These are phyloP conservation scores for Ptilodon capucinus DNA, from an alignment of 2,888 invertebrate species.

Conservation along the genomic window DNA sequence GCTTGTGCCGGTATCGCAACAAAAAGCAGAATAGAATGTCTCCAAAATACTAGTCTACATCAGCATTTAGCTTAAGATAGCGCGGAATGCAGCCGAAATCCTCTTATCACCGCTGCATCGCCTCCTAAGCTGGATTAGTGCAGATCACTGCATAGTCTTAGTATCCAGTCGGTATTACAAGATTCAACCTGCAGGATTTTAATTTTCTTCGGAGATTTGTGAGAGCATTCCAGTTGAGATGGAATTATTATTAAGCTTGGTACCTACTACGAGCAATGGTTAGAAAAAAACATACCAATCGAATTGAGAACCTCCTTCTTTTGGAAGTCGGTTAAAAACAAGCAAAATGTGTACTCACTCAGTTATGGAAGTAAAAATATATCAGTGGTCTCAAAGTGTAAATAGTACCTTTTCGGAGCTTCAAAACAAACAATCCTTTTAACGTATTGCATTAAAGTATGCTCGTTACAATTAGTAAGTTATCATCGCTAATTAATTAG, in stretches of 20 bases:
- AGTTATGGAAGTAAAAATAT: too few relatives aligned
- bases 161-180: constrained; percentile 9
- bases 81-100: constrained; percentile 6
- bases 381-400: too few relatives aligned
- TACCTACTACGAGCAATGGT: too few relatives aligned
- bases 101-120: constrained; percentile 13
- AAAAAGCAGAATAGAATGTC: background rate
- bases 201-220: constrained; percentile 6
- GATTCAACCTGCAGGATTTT: constrained; percentile 6
- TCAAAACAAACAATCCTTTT: too few relatives aligned
- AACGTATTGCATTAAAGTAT: too few relatives aligned
- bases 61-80: background rate
- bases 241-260: too few relatives aligned
- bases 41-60: background rate
- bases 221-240: background rate
- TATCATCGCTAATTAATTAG: background rate
- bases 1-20: too few relatives aligned
- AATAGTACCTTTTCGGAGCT: too few relatives aligned
- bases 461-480: background rate
- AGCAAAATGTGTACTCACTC: too few relatives aligned
- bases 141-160: constrained; percentile 11
- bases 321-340: too few relatives aligned
- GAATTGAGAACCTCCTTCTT: too few relatives aligned
- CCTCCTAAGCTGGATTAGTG: constrained; percentile 11
- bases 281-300: too few relatives aligned